phyloP scores from a whole-genome alignment of 2,113 vertebrate species.

The Siphamia tubifer region DNA sequence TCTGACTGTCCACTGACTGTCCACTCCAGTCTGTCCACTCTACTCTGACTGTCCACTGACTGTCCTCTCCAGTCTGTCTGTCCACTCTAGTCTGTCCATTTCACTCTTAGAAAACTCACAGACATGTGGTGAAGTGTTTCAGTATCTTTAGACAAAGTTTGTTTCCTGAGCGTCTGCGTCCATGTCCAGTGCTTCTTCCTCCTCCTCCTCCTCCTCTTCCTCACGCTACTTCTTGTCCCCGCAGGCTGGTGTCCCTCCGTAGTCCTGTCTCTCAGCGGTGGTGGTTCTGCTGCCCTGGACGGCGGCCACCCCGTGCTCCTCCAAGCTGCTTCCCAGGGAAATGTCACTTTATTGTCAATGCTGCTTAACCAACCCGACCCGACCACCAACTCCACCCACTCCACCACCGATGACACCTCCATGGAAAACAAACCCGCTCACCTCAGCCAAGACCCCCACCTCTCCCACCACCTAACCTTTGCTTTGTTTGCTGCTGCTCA shows the following conservation, averaged over 20 bases:
- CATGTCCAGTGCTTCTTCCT: conserved; percentile 41
- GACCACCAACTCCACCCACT: conserved; percentile 23
- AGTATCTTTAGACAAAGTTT: not conserved
- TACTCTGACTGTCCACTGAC: too few relatives aligned
- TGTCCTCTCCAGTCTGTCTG: too few relatives aligned
- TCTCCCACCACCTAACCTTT: conserved; percentile 81
- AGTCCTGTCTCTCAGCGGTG: conserved; percentile 90
- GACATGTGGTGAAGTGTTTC: too few relatives aligned
- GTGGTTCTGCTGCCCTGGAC: conserved; percentile 99
- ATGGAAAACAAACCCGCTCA: conserved; percentile 29
- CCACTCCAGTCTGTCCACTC: too few relatives aligned
- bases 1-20: too few relatives aligned
- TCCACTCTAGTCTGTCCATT: too few relatives aligned
- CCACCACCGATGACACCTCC: conserved; percentile 74
- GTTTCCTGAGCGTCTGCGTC: not conserved
- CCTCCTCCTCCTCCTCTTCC: conserved; percentile 26
- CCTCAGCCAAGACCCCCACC: conserved; percentile 41
- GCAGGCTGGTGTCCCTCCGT: conserved; percentile 99
- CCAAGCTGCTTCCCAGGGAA: conserved; percentile 99
- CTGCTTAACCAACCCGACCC: conserved; percentile 98
- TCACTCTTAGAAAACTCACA: too few relatives aligned
- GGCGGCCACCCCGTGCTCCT: conserved; percentile 97
- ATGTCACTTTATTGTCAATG: conserved; percentile 99
- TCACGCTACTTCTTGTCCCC: conserved; percentile 47
- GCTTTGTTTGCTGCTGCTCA: conserved; percentile 99